These are phyloP conservation scores for Dasysyrphus albostriatus DNA, from an alignment of 2,888 invertebrate species.

Conservation along the genomic window DNA sequence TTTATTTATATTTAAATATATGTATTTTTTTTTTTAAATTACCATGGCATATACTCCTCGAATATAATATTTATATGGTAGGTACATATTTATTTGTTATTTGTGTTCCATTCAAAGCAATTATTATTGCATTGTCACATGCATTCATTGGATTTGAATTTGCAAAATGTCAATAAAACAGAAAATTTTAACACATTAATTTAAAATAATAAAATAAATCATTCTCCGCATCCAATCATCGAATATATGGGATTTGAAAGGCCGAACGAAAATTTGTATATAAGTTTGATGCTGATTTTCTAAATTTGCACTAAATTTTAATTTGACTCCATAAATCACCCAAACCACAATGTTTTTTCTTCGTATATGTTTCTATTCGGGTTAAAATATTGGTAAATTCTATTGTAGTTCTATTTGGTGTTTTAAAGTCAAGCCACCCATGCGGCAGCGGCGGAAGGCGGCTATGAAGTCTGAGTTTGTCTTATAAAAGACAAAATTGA, in stretches of 20 bases:
- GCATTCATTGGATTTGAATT: conserved; percentile 65
- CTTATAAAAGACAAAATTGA: conserved; percentile 62
- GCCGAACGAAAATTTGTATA: too few relatives aligned
- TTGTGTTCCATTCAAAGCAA: conserved; percentile 38
- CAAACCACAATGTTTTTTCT: conserved; percentile 28
- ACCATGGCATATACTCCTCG: background rate
- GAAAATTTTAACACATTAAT: conserved; percentile 72
- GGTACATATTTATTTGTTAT: background rate
- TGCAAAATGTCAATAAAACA: conserved; percentile 68
- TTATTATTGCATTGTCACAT: conserved; percentile 70
- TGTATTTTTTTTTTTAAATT: background rate
- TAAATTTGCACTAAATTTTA: conserved; percentile 62
- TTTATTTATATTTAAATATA: background rate
- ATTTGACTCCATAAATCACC: conserved; percentile 19
- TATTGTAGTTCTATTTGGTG: conserved; percentile 20
- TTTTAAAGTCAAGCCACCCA: background rate
- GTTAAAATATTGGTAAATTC: conserved; percentile 54
- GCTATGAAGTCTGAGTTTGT: background rate
- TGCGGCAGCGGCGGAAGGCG: too few relatives aligned
- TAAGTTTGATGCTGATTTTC: conserved; percentile 34
- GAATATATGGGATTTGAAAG: background rate
- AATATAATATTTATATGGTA: too few relatives aligned
- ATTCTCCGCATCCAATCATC: conserved; percentile 10
- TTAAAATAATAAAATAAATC: conserved; percentile 63
- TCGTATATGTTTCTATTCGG: background rate